Evolutionary conservation across 2,888 invertebrate species (phyloP).

Genomic region (Chydorus sphaericus): DNA sequence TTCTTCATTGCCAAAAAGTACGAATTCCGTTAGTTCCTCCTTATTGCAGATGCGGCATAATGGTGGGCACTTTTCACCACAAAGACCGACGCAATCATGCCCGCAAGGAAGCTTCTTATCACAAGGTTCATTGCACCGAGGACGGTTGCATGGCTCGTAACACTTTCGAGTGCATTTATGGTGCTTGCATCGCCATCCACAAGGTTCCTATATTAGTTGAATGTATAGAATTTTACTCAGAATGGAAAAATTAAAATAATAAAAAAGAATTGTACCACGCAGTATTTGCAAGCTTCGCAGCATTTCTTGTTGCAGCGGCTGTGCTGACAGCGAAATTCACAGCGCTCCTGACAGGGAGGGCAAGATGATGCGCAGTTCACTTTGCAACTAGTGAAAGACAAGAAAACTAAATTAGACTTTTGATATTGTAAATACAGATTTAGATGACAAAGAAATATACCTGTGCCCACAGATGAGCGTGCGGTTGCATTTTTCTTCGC

Average conservation of each 20-base stretch:
- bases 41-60: constrained; percentile 41
- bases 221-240: neutral
- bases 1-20: constrained; percentile 36
- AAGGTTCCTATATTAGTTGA: constrained; percentile 15
- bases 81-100: constrained; percentile 48
- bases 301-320: constrained; percentile 35
- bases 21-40: constrained; percentile 27
- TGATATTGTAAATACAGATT: neutral
- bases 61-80: constrained; percentile 52
- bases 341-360: constrained; percentile 29
- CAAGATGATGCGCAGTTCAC: constrained; percentile 24
- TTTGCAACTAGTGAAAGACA: constrained; percentile 19
- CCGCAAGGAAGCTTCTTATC: constrained; percentile 38
- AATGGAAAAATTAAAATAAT: neutral
- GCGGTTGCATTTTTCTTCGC: constrained; percentile 39
- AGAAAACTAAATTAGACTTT: neutral
- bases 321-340: constrained; percentile 35
- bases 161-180: constrained; percentile 25
- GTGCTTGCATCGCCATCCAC: constrained; percentile 24
- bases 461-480: constrained; percentile 45
- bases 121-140: constrained; percentile 27
- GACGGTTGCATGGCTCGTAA: constrained; percentile 28
- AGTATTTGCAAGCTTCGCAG: constrained; percentile 30
- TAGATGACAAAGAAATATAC: neutral
- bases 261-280: neutral